Evolutionary conservation across 1,140 invertebrate species (phyloP).

Genomic region (silkworm (Bombyx mori)): ASM3026992v2 NC_085116.1:10826501-10827000

Average conservation of each 20-base stretch:
- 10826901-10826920: constrained; percentile 54
- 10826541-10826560: constrained; percentile 58
- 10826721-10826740: constrained; percentile 71
- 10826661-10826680: constrained; percentile 72
- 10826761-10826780: constrained; percentile 64
- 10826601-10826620: constrained; percentile 64
- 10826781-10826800: constrained; percentile 63
- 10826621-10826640: constrained; percentile 71
- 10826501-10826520: constrained; percentile 56
- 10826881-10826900: constrained; percentile 63
- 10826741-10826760: constrained; percentile 65
- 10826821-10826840: constrained; percentile 33
- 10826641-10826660: constrained; percentile 31
- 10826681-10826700: constrained; percentile 86
- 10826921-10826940: constrained; percentile 74
- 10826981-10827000: constrained; percentile 69
- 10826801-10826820: constrained; percentile 64
- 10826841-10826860: constrained; percentile 53
- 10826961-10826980: constrained; percentile 60
- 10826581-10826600: constrained; percentile 71
- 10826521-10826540: constrained; percentile 61
- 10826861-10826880: constrained; percentile 54
- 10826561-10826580: constrained; percentile 72
- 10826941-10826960: constrained; percentile 65
- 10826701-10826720: constrained; percentile 87